Evolutionary conservation across 1,140 invertebrate species (phyloP).

Genomic region (Chrysomallon squamiferum): DNA sequence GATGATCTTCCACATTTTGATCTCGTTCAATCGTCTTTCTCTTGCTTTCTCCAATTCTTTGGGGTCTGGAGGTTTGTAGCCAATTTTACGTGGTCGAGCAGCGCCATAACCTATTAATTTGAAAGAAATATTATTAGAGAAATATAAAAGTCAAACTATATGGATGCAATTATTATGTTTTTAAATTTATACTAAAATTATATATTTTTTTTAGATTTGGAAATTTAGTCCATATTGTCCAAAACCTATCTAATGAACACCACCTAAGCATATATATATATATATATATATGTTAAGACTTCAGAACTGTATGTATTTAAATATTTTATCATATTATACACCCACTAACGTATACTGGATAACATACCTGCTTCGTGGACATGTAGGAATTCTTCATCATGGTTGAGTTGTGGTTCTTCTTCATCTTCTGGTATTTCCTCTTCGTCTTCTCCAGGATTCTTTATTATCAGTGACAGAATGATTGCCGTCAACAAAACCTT

Average conservation of each 20-base stretch:
- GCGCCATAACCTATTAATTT: slow-evolving; percentile 34
- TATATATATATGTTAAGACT: too few species aligned
- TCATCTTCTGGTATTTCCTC: slow-evolving; percentile 67
- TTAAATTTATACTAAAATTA: too few species aligned
- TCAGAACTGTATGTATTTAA: too few species aligned
- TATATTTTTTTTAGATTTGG: too few species aligned
- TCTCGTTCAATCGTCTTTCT: slow-evolving; percentile 62
- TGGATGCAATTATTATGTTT: too few species aligned
- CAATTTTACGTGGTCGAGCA: slow-evolving; percentile 39
- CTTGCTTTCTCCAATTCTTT: slow-evolving; percentile 59
- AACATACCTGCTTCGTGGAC: slow-evolving; percentile 9
- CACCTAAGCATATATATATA: too few species aligned
- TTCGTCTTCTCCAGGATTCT: slow-evolving; percentile 63
- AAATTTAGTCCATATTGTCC: too few species aligned
- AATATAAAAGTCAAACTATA: too few species aligned
- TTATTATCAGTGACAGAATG: slow-evolving; percentile 65
- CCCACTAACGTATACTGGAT: too few species aligned
- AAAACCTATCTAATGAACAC: too few species aligned
- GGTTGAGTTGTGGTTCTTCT: slow-evolving; percentile 56
- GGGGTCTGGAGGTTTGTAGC: slow-evolving; percentile 60
- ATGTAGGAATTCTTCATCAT: slow-evolving; percentile 56
- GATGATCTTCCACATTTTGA: slow-evolving; percentile 65
- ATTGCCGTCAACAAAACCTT: slow-evolving; percentile 67
- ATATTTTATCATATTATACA: too few species aligned
- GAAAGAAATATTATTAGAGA: background rate